Percentiles rank a stretch among this genome's conserved stretches.
These are phyloP conservation scores for Cardinalis cardinalis DNA, from an alignment of 2,113 vertebrate species.

Conservation along the genomic window DNA sequence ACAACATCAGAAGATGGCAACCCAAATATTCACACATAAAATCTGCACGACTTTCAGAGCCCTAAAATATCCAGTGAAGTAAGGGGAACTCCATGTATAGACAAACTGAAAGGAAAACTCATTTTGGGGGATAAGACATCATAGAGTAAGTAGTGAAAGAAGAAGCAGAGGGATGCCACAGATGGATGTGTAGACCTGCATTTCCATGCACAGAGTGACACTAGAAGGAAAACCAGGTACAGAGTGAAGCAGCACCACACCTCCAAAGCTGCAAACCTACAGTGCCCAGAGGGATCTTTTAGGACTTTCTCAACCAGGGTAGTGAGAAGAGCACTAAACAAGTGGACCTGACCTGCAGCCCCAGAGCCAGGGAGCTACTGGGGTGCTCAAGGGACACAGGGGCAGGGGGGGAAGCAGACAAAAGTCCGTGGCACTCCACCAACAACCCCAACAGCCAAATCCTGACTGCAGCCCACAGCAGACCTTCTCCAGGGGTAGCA, in stretches of 20 bases:
- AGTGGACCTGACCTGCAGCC: accelerated
- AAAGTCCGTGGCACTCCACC: accelerated
- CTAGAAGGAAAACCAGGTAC: neutral
- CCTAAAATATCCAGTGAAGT: neutral
- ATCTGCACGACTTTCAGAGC: accelerated
- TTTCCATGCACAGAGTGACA: accelerated
- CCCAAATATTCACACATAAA: neutral
- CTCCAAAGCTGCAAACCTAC: neutral
- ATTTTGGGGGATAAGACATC: neutral
- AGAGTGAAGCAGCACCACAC: neutral
- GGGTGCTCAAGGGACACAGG: neutral
- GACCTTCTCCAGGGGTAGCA: neutral
- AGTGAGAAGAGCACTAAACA: neutral
- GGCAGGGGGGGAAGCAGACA: neutral
- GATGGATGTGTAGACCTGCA: accelerated
- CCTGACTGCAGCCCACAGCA: neutral
- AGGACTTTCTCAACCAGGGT: neutral
- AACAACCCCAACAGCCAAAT: neutral
- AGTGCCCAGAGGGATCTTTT: neutral
- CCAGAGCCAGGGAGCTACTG: neutral
- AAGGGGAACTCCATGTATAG: neutral
- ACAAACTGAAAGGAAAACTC: neutral
- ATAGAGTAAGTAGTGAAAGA: neutral
- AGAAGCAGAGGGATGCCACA: neutral
- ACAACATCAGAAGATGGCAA: neutral